Evolutionary conservation across 2,888 invertebrate genomes (phyloP).

Genomic region (Chalcosyrphus nemorum): DNA sequence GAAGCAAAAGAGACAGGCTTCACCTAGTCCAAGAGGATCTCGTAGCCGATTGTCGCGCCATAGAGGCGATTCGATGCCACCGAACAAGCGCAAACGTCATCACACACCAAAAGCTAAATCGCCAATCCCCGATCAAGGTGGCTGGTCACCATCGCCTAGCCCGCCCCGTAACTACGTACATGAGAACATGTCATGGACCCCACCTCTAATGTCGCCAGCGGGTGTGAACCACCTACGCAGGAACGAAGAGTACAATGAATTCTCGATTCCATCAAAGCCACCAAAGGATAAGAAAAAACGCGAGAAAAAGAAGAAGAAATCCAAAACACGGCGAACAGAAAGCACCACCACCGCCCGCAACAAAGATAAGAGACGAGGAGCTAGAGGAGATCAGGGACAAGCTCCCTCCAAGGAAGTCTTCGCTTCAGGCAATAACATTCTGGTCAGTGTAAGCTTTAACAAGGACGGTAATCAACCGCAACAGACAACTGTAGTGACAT

Average conservation of each 20-base stretch:
- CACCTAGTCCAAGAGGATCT: constrained; percentile 77
- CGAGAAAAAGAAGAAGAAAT: constrained; percentile 78
- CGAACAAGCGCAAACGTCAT: constrained; percentile 77
- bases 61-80: constrained; percentile 77
- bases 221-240: constrained; percentile 81
- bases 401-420: constrained; percentile 94
- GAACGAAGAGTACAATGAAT: constrained; percentile 83
- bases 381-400: constrained; percentile 80
- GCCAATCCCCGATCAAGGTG: constrained; percentile 77
- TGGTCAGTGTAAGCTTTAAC: constrained; percentile 95
- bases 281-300: constrained; percentile 80
- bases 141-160: constrained; percentile 85
- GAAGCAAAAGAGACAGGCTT: constrained; percentile 75
- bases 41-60: constrained; percentile 75
- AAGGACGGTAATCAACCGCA: constrained; percentile 83
- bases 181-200: constrained; percentile 85
- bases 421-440: constrained; percentile 95
- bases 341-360: constrained; percentile 77
- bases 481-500: constrained; percentile 81
- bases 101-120: constrained; percentile 75
- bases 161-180: constrained; percentile 80
- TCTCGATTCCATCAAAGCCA: constrained; percentile 56
- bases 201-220: constrained; percentile 82
- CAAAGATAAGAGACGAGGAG: constrained; percentile 80
- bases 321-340: constrained; percentile 79